These are phyloP conservation scores for Pocota personata DNA, from an alignment of 2,888 invertebrate genomes.

Conservation along the genomic window DNA sequence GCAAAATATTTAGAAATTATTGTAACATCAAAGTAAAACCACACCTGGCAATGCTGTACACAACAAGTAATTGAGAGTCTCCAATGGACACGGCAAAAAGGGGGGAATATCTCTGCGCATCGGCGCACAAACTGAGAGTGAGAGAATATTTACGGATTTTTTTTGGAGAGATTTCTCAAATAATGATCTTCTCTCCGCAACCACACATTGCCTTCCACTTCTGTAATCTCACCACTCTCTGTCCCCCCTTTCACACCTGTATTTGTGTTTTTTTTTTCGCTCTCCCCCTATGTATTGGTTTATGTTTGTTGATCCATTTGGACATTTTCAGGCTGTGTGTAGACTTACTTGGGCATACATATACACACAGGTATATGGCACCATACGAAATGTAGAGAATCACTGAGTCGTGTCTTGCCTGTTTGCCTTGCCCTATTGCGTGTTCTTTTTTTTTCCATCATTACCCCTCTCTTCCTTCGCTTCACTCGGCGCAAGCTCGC, in stretches of 20 bases:
- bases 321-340: constrained; percentile 59
- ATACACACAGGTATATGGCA: constrained; percentile 30
- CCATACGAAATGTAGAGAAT: constrained; percentile 48
- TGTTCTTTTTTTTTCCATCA: constrained; percentile 77
- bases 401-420: constrained; percentile 75
- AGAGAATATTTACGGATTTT: neutral
- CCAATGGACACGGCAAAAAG: neutral
- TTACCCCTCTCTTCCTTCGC: constrained; percentile 39
- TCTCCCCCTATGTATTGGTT: neutral
- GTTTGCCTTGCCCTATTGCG: constrained; percentile 83
- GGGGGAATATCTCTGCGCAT: neutral
- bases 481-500: neutral
- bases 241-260: constrained; percentile 46
- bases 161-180: constrained; percentile 48
- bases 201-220: neutral
- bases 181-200: constrained; percentile 9
- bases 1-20: no score
- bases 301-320: constrained; percentile 60
- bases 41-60: constrained; percentile 18
- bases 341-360: constrained; percentile 34
- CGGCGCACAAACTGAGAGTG: neutral
- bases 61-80: neutral
- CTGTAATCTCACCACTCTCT: neutral
- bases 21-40: neutral
- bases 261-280: neutral